A percentile compares a stretch with the other conserved stretches of the same genome.
Conservation (phyloP, 2,113 vertebrate genomes). For the Lagopus leucura region DNA sequence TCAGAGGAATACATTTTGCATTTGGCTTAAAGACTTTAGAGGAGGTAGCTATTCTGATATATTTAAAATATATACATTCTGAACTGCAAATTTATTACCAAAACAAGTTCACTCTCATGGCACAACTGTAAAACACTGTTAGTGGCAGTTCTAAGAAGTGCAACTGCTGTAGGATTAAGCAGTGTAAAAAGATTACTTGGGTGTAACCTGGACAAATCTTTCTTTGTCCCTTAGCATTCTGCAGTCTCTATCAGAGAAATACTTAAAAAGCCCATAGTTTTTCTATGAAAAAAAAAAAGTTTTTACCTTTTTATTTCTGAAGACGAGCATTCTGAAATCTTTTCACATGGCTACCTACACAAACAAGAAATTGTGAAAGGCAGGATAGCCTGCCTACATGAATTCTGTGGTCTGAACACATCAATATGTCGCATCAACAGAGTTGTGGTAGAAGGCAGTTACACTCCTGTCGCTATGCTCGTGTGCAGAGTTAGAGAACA, state of each 20-base stretch:
- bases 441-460: background rate
- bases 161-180: background rate
- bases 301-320: background rate
- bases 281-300: background rate
- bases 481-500: background rate
- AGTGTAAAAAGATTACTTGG: background rate
- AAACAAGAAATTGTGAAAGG: background rate
- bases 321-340: background rate
- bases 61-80: background rate
- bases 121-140: background rate
- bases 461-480: background rate
- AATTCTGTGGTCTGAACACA: background rate
- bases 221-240: background rate
- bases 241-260: background rate
- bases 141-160: background rate
- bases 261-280: background rate
- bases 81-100: background rate
- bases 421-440: background rate
- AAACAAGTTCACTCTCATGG: background rate
- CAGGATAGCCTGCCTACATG: background rate
- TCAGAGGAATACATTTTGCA: background rate
- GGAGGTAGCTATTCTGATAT: background rate
- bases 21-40: background rate
- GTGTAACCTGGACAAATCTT: background rate
- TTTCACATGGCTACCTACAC: background rate